These are phyloP conservation scores for Tinea pellionella DNA, from an alignment of 2,888 invertebrate species.

Conservation along the genomic window DNA sequence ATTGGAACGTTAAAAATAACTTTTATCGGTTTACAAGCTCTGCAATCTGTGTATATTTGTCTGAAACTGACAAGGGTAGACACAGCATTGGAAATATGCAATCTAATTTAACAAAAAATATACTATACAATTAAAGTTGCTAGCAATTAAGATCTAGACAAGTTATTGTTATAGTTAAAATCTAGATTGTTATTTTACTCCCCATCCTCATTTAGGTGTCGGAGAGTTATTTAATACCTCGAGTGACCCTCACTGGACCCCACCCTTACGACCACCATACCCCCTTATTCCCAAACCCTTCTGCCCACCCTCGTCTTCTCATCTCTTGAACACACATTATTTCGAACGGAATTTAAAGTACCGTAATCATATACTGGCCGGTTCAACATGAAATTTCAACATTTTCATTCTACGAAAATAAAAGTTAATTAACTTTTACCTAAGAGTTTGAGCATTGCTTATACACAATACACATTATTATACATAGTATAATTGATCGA, in stretches of 20 bases:
- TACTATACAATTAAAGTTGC: not conserved
- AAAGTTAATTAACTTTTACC: not conserved
- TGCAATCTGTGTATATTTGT: no score
- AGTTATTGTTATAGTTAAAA: conserved; percentile 11
- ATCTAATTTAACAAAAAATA: no score
- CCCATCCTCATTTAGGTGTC: conserved; percentile 66
- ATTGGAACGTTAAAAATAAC: no score
- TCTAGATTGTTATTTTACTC: conserved; percentile 13
- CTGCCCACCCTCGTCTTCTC: not conserved
- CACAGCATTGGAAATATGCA: no score
- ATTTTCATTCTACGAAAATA: not conserved
- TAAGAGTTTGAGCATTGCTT: not conserved
- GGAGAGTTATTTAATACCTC: conserved; percentile 65
- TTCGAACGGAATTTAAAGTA: conserved; percentile 10
- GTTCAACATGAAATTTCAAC: not conserved
- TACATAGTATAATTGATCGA: no score
- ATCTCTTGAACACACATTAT: conserved; percentile 15
- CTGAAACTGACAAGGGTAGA: no score
- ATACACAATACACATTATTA: no score
- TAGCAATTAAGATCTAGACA: not conserved
- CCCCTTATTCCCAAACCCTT: not conserved
- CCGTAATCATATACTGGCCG: not conserved
- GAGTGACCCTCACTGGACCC: conserved; percentile 50
- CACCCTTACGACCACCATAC: not conserved
- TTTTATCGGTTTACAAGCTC: no score